Percentiles rank a stretch among this genome's conserved stretches.
These are phyloP conservation scores for Scartelaos histophorus DNA, from an alignment of 2,113 vertebrate genomes.

Conservation along the genomic window DNA sequence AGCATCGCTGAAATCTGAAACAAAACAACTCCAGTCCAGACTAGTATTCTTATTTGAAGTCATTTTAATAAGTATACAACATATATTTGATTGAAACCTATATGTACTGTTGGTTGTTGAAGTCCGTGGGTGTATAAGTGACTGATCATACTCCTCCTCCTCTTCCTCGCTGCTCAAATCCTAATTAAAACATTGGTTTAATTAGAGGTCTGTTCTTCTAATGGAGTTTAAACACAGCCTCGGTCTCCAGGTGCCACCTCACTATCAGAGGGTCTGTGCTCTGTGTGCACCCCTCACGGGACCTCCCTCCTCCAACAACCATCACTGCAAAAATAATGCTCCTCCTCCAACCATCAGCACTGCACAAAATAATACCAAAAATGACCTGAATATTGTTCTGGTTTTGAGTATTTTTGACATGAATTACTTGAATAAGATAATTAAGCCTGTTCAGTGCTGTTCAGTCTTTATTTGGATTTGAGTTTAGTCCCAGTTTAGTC, in stretches of 20 bases:
- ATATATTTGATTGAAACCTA: neutral
- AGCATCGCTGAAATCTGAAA: neutral
- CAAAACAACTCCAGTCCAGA: neutral
- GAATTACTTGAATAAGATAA: no score
- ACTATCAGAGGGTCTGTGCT: conserved; percentile 62
- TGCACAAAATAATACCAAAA: no score
- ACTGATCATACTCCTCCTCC: conserved; percentile 58
- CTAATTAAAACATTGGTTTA: conserved; percentile 77
- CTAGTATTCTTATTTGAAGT: neutral
- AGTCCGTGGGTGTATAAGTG: conserved; percentile 59
- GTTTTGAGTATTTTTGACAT: no score
- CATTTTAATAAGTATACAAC: neutral
- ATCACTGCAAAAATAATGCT: no score
- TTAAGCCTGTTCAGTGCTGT: no score
- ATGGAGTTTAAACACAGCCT: conserved; percentile 72
- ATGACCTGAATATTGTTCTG: no score
- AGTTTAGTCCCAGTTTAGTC: no score
- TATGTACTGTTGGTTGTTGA: conserved; percentile 22
- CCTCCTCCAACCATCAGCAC: no score
- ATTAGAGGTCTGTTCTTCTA: conserved; percentile 68
- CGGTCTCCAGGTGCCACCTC: conserved; percentile 62
- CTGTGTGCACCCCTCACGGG: conserved; percentile 53
- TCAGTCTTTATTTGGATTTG: no score
- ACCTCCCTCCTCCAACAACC: conserved; percentile 28
- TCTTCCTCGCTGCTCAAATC: conserved; percentile 62